Base-by-base conservation (phyloP, 53 echinoderm and acorn worm species). In the Astropecten irregularis region DNA sequence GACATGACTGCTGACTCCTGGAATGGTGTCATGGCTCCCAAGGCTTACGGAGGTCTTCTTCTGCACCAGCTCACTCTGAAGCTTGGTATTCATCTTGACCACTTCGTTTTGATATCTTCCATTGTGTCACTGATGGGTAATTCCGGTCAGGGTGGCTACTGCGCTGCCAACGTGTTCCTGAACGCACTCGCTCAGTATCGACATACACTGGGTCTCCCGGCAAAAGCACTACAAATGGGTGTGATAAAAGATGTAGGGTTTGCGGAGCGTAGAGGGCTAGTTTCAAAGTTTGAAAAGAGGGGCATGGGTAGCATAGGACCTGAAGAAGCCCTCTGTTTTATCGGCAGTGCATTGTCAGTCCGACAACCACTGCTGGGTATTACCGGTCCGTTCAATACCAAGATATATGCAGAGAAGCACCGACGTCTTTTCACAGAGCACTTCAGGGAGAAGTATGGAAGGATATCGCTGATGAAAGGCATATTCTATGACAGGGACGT, bases 1-100 rank as follows among this genome's bases (percentile, higher is more conserved):
- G 67, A 69, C 40, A 69, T 82, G 11, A 70, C 84, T 11, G n/a
- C 76, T 1, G 68, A 87, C 44, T 54, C 76, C 0, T 93, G 93
- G 93, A 83, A 87, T 52, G 35, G 47, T 15, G 87, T 87, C 14
- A 36, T 90, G 71, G 59, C 85, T 29, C 77, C 86, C 15, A 93
- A 93, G 46, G 90, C 89, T n/a, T 93, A 90, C 35, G 93, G 93
- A 18, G 79, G 83, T 27, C 71, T 92, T 9, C 38, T 92, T 3
- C 31, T 92, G 7, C 93, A 92, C 33, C 86, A 92, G 58, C 11
- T 87, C 59, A 89, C 93, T 9, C 16, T 44, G 20, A 85, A 83
- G 63, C 51, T 86, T 2, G 84, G 68, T n/a, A 68, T 87, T 4
- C 25, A 40, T 3, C 72, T 92, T 2, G 82, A 85, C 36, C 39